Percentiles rank a stretch among this genome's conserved stretches.
phyloP scores from a whole-genome alignment of 2,797 vertebrate genomes.

The Acanthornis magna region DNA sequence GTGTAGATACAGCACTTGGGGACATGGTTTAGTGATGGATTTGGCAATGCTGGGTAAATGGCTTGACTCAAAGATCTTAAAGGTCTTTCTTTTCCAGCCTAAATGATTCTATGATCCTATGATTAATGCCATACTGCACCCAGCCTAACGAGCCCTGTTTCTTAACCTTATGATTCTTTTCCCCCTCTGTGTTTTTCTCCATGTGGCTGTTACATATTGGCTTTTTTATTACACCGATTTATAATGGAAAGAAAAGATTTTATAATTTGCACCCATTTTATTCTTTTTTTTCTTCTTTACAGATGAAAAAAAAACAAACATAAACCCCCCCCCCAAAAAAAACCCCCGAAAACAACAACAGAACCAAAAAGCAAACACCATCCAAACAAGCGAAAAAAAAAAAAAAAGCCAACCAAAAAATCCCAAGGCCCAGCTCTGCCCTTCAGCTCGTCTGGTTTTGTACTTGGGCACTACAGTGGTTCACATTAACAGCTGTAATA shows the following conservation, averaged over 20 bases:
- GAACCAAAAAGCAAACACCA: not conserved
- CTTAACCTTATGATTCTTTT: not conserved
- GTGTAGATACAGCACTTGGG: not conserved
- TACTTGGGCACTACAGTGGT: not conserved
- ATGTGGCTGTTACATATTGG: not conserved
- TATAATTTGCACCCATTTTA: not conserved
- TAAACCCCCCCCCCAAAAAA: not conserved
- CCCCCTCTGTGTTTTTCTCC: not conserved
- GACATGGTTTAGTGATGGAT: not conserved
- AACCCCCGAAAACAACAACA: not conserved
- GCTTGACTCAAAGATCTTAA: not conserved
- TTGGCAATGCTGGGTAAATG: not conserved
- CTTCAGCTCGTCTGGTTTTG: not conserved
- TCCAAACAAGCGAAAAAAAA: not conserved
- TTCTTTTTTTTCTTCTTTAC: not conserved
- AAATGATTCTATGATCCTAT: not conserved
- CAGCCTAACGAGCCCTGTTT: not conserved
- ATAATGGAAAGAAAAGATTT: not conserved
- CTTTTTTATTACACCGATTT: slow-evolving; percentile 13
- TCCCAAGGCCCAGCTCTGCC: not conserved
- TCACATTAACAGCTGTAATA: slow-evolving; percentile 2
- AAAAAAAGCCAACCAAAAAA: not conserved
- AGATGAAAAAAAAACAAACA: not conserved
- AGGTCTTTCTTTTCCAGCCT: not conserved
- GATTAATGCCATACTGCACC: not conserved